Base-by-base conservation (phyloP, 2,113 vertebrate genomes). In the Rhegmatorhina hoffmannsi region DNA sequence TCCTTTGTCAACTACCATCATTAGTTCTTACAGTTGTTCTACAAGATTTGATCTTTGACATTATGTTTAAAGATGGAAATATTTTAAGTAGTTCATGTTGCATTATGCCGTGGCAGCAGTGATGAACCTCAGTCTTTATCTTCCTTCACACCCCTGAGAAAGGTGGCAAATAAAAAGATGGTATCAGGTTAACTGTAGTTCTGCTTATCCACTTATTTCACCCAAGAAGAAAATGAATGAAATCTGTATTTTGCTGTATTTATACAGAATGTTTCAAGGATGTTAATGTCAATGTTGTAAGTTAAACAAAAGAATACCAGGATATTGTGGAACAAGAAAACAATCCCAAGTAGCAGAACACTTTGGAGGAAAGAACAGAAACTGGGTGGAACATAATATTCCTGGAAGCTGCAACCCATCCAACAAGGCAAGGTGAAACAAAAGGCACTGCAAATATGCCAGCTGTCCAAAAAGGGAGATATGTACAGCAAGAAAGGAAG, bases 291-390 rank as follows among this genome's bases (percentile, higher is more conserved):
- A 84, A 18, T 83, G 44, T 63, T 53, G 0, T 46, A 53, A 73
- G 19, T 83, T 87, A 49, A 85, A 73, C 7, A 33, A 62, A 87
- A 63, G 13, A 87, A 59, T 69, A 44, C 7, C 10, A 46, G 19
- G 85, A 66, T 24, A 2, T 64, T 83, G 28, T 8, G 26, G 36
- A 70, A 26, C 11, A 55, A 74, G 62, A 59, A 81, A 89, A 49
- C 31, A 66, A 33, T 80, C 23, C 29, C 0, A 0, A 70, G 18
- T 50, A 53, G 59, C 17, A 58, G n/a, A 50, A 33, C 28, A 25
- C 15, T 72, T 52, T 17, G 11, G 14, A 33, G 28, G 36, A 76
- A 93, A 56, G 53, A 73, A 49, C 20, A 79, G 67, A 74, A 83
- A 63, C 7, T 33, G 6, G 0, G 1, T 59, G 11, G 33, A 59